Conservation (phyloP, 1,140 invertebrate species). For the Bombus ignitus region DNA sequence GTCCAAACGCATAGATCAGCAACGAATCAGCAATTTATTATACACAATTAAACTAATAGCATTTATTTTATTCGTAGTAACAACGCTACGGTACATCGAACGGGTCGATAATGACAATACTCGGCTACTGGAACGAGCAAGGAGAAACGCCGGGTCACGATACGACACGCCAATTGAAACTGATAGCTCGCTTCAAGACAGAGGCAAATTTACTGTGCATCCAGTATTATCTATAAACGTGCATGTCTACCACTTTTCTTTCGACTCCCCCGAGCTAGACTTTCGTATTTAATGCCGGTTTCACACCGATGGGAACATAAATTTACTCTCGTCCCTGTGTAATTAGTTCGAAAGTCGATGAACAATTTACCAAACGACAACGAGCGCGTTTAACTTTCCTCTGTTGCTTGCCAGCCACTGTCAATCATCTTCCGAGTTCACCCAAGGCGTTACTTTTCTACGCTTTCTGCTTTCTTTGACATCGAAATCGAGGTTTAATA, state of each 20-base stretch:
- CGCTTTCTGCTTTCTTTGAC: slow-evolving; percentile 14
- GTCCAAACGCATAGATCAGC: not conserved
- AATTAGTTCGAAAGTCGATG: slow-evolving; percentile 10
- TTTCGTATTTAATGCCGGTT: not conserved
- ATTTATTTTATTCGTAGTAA: not conserved
- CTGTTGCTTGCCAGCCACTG: not conserved
- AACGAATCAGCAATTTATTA: not conserved
- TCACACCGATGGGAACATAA: not conserved
- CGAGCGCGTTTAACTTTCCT: not conserved
- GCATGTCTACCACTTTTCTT: not conserved
- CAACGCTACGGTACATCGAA: slow-evolving; percentile 3
- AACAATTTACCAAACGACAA: slow-evolving; percentile 9
- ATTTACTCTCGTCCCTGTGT: not conserved
- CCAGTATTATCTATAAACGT: slow-evolving; percentile 31
- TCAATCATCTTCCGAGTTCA: not conserved
- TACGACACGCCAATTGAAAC: slow-evolving; percentile 36
- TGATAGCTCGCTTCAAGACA: slow-evolving; percentile 15
- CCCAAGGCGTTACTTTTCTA: not conserved
- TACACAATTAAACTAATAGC: slow-evolving; percentile 28
- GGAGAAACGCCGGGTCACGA: slow-evolving; percentile 14
- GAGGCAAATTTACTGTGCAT: slow-evolving; percentile 33
- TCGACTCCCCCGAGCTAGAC: not conserved
- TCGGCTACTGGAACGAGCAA: slow-evolving; percentile 27
- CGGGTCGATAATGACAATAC: slow-evolving; percentile 22
- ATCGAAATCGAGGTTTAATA: not conserved